Base-by-base conservation (phyloP, 2,888 invertebrate species). In the Furcula furcula region DNA sequence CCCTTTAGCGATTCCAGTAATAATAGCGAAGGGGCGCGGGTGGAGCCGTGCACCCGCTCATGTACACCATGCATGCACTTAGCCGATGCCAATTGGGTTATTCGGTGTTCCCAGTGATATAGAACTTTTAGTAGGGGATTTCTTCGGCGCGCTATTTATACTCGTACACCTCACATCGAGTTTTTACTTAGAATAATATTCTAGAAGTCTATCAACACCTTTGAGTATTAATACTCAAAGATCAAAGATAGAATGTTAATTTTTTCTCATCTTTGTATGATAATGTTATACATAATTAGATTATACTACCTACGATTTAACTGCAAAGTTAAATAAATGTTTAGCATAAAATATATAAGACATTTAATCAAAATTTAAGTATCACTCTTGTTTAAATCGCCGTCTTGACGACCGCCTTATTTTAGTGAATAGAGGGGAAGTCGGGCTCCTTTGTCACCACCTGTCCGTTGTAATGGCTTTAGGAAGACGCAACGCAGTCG, bases 381-480 rank as follows among this genome's bases (percentile, higher is more conserved):
- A 58, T 52, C 45, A 40, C 35, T 41, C 34, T 29, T 19, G 25
- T 34, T 49, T 43, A 18, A 42, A 38, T 42, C 37, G 56, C 33
- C 49, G 44, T 65, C 54, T 49, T 56, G 63, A 65, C 59, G 65
- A 38, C 48, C 42, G 52, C 59, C 55, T 45, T 47, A 43, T 42
- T 46, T n/a, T 40, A 40, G 41, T 52, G 55, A 53, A 61, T 61
- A 64, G 66, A 79, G 76, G 84, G 85, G 81, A 81, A 82, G 77
- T 75, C 69, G 74, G 76, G 66, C 66, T 79, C 75, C 71, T 76
- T 75, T 79, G 82, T 82, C 83, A 79, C 79, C 86, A 86, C 86
- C 86, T 87, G 84, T 81, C 82, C 54, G 63, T 56, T 59, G 75
- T 83, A 83, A 84, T 81, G 72, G 78, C 72, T 81, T 72, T 81